A percentile compares a stretch with the other conserved stretches of the same genome.
These are phyloP conservation scores for Panagrolaimus sp. DNA, from an alignment of 1,140 invertebrate genomes.

Conservation along the genomic window DNA sequence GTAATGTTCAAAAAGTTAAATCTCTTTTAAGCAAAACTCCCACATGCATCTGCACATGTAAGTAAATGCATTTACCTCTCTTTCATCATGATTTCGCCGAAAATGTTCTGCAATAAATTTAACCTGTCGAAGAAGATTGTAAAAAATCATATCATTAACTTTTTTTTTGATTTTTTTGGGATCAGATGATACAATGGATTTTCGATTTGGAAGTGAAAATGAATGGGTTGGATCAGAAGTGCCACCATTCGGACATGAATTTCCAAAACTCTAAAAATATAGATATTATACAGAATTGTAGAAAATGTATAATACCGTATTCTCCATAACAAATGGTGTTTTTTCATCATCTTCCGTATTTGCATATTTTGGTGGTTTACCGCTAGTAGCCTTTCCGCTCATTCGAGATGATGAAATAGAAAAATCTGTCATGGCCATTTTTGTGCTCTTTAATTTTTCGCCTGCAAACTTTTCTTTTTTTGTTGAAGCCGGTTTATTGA, in stretches of 20 bases:
- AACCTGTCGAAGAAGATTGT: constrained; percentile 52
- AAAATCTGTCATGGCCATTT: neutral
- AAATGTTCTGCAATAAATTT: constrained; percentile 52
- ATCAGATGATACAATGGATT: neutral
- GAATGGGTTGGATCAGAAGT: too few species aligned
- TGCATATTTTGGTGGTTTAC: neutral
- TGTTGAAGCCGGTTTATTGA: neutral
- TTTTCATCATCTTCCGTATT: too few species aligned
- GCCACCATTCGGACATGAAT: neutral
- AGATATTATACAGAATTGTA: too few species aligned
- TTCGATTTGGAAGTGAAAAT: neutral
- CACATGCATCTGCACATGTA: too few species aligned
- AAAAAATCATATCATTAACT: constrained; percentile 54
- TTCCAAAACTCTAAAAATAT: neutral
- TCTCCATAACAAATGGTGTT: too few species aligned
- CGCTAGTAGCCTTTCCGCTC: too few species aligned
- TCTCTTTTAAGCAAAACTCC: too few species aligned
- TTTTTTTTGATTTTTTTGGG: constrained; percentile 27
- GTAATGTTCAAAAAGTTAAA: too few species aligned
- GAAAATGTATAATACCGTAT: too few species aligned
- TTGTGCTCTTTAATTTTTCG: neutral
- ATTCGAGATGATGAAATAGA: neutral
- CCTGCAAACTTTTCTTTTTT: neutral
- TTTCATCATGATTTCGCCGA: constrained; percentile 42
- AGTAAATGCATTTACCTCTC: too few species aligned